phyloP scores from a whole-genome alignment of 2,797 vertebrate species.

The Harpagifer antarcticus region DNA sequence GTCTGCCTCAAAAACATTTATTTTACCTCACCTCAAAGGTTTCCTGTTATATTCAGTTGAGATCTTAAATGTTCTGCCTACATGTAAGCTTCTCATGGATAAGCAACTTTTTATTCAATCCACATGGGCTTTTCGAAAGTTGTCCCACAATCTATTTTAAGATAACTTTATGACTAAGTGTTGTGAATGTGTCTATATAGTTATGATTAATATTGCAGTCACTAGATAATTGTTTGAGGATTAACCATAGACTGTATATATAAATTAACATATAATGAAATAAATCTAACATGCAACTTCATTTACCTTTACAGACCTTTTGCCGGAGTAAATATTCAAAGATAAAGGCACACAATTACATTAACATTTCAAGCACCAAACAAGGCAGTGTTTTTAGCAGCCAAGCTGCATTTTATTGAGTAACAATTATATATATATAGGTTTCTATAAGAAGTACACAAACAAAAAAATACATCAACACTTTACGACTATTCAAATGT shows the following conservation, averaged over 20 bases:
- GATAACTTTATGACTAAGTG: not conserved
- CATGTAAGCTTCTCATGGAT: not conserved
- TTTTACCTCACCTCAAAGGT: not conserved
- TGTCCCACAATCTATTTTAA: too few relatives aligned
- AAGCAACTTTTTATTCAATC: not conserved
- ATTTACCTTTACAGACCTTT: not conserved
- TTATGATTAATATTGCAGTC: not conserved
- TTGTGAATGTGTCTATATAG: not conserved
- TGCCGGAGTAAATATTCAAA: not conserved
- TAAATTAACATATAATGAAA: not conserved
- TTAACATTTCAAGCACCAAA: slow-evolving; percentile 7
- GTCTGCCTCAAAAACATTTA: not conserved
- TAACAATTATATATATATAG: slow-evolving; percentile 52
- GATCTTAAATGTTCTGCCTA: not conserved
- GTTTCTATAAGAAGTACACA: slow-evolving; percentile 52
- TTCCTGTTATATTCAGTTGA: not conserved
- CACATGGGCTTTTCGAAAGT: too few relatives aligned
- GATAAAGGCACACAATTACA: not conserved
- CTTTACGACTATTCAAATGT: slow-evolving; percentile 59
- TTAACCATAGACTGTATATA: too few relatives aligned
- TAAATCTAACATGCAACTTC: not conserved
- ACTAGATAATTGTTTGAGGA: not conserved
- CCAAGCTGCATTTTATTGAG: slow-evolving; percentile 69
- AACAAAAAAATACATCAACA: slow-evolving; percentile 40
- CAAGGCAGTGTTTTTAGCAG: slow-evolving; percentile 21